These are phyloP conservation scores for Ephestia elutella DNA, from an alignment of 1,140 invertebrate genomes.

Conservation along the genomic window DNA sequence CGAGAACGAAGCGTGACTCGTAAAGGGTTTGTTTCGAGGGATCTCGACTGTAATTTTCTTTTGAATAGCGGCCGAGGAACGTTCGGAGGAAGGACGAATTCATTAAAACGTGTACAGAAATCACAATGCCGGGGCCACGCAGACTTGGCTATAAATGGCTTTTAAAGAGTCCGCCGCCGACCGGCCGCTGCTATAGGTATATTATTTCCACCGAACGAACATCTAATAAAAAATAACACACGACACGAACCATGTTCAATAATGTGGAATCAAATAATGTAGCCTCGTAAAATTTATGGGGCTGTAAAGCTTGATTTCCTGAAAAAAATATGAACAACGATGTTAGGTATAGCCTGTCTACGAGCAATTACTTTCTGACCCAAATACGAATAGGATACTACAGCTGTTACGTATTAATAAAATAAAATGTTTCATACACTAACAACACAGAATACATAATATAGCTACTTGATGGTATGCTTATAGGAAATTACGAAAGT, in stretches of 20 bases:
- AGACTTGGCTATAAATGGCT: slow-evolving; percentile 35
- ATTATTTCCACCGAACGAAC: neutral
- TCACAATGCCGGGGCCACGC: slow-evolving; percentile 44
- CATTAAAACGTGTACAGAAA: slow-evolving; percentile 61
- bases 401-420: too few species aligned
- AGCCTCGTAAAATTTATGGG: too few species aligned
- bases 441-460: too few species aligned
- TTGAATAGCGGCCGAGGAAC: slow-evolving; percentile 48
- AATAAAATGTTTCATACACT: too few species aligned
- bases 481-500: too few species aligned
- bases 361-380: too few species aligned
- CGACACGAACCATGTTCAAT: neutral
- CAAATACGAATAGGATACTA: too few species aligned
- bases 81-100: slow-evolving; percentile 51
- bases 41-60: slow-evolving; percentile 60
- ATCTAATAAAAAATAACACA: neutral
- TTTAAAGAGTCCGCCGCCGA: slow-evolving; percentile 33
- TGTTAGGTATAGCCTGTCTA: too few species aligned
- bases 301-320: too few species aligned
- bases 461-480: too few species aligned
- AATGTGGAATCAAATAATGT: too few species aligned
- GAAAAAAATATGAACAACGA: too few species aligned
- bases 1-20: slow-evolving; percentile 56
- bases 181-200: slow-evolving; percentile 13
- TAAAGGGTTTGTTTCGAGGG: slow-evolving; percentile 62